These are phyloP conservation scores for Trachelus troglodyta DNA, from an alignment of 2,888 invertebrate species.

Conservation along the genomic window DNA sequence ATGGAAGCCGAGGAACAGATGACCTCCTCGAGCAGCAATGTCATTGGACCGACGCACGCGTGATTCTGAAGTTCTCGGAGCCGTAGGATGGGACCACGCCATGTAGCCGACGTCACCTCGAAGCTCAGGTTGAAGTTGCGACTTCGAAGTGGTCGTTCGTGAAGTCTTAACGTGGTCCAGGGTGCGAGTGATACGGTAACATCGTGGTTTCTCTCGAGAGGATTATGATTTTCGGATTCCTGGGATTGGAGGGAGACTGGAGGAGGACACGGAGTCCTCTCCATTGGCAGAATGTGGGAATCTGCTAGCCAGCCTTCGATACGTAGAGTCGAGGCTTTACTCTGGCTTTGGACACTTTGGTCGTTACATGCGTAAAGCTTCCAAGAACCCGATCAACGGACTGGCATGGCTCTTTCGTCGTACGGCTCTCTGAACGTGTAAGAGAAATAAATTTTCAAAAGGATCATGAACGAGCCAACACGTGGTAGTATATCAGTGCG, in stretches of 20 bases:
- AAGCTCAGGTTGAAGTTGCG: constrained; percentile 9
- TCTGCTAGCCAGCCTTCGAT: neutral
- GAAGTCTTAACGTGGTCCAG: neutral
- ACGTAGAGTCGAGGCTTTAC: neutral
- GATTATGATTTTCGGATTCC: neutral
- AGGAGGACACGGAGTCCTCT: neutral
- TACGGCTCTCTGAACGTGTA: neutral
- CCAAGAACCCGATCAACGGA: neutral
- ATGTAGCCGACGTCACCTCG: constrained; percentile 8
- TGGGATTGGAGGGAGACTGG: neutral
- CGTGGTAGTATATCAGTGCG: neutral
- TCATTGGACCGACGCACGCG: constrained; percentile 51
- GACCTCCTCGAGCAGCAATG: constrained; percentile 36
- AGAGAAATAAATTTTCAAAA: neutral
- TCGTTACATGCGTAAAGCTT: neutral
- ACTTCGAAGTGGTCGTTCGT: neutral
- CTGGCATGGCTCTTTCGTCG: neutral
- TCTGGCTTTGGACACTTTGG: neutral
- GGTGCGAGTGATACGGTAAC: neutral
- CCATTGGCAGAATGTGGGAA: neutral
- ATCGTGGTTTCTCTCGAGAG: neutral
- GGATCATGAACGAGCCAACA: neutral
- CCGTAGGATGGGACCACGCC: constrained; percentile 13
- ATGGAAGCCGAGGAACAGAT: constrained; percentile 61
- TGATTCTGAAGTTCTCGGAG: constrained; percentile 35